Base-by-base conservation (phyloP, 1,140 invertebrate species). In the Chionoecetes opilio region DNA sequence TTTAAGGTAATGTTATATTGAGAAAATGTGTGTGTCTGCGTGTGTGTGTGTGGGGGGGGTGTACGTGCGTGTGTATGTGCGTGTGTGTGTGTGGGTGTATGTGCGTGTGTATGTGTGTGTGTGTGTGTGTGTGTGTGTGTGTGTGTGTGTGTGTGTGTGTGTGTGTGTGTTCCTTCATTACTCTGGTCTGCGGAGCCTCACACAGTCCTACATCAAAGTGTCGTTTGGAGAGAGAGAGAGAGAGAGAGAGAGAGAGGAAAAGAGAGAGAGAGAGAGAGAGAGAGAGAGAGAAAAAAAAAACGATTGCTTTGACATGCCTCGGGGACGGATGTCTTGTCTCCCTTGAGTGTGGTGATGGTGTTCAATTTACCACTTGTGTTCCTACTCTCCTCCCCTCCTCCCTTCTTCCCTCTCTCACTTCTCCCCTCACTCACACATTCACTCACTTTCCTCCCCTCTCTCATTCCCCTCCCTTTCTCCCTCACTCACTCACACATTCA, bases 111-210 rank as follows among this genome's bases (percentile, higher is more conserved):
- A 29, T 41, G 41, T 38, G 41, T 38, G 29, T n/a, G 89, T 63
- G 53, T 82, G 91, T 92, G 89, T 91, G 89, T 91, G 89, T 91
- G 46, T 91, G 46, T 91, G 46, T 63, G 89, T 91, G 46, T 91
- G 89, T 53, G 38, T 41, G 89, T 53, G 37, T 41, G 46, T 91
- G 89, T 91, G 46, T 91, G 89, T 92, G 91, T 92, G 90, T 75
- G 87, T 89, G 87, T 38, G 87, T 38, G 21, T 26, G 8, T 0
- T 14, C 17, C 37, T n/a, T 75, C 21, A 75, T 75, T n/a, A 75
- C 63, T 17, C 46, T 1, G 46, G 46, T n/a, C 46, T 53, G 46
- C 46, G 8, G 46, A 53, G 46, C 9, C 21, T 29, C 35, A 41
- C 87, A 89, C 26, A 89, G 87, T 3, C 87, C 9, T 34, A 29